Evolutionary conservation across 1,140 invertebrate species (phyloP).

Genomic region (Bradynema listronoti): DNA sequence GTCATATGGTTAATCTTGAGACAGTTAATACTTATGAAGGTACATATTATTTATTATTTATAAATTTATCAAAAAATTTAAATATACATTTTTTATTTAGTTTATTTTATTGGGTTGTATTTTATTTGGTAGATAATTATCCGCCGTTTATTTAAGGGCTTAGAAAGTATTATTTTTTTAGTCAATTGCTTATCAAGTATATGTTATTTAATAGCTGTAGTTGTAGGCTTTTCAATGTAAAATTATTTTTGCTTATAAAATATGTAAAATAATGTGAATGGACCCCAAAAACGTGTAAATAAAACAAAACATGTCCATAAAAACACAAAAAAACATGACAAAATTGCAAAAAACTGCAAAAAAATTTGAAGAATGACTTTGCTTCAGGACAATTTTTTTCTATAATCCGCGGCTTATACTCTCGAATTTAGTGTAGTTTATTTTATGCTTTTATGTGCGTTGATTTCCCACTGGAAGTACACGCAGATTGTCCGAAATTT

Average conservation of each 20-base stretch:
- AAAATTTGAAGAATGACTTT: too few relatives aligned
- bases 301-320: too few relatives aligned
- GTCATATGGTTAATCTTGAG: slow-evolving; percentile 95
- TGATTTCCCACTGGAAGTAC: too few relatives aligned
- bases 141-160: not conserved
- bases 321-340: too few relatives aligned
- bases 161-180: not conserved
- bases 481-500: not conserved
- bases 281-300: too few relatives aligned
- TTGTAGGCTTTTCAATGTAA: not conserved
- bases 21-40: slow-evolving; percentile 98
- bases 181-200: not conserved
- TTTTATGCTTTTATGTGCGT: too few relatives aligned
- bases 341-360: too few relatives aligned
- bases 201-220: slow-evolving; percentile 37
- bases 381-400: too few relatives aligned
- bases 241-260: too few relatives aligned
- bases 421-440: too few relatives aligned
- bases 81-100: not conserved
- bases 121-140: not conserved
- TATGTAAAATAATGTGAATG: too few relatives aligned
- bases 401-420: too few relatives aligned
- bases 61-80: not conserved
- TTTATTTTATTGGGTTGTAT: not conserved
- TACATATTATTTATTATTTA: slow-evolving; percentile 39